Evolutionary conservation across 2,888 invertebrate genomes (phyloP).

Genomic region (Ochropacha duplaris): DNA sequence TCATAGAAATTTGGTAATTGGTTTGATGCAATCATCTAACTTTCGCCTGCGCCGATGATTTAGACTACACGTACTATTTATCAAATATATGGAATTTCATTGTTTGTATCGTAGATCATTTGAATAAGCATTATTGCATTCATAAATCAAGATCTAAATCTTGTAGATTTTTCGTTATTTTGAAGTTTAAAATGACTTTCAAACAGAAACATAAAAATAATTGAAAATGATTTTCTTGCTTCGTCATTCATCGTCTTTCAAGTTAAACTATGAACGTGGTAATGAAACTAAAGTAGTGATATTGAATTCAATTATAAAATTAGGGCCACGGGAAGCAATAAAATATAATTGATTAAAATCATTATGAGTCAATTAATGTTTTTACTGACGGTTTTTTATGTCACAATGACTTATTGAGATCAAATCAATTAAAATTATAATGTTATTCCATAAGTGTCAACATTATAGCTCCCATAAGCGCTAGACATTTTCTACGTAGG

Average conservation of each 20-base stretch:
- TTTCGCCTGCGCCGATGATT: neutral
- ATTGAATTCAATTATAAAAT: neutral
- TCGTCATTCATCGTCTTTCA: neutral
- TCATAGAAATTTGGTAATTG: neutral
- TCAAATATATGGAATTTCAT: neutral
- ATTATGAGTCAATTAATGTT: neutral
- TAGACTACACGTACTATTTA: neutral
- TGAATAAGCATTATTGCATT: neutral
- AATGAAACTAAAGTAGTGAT: neutral
- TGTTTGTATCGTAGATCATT: neutral
- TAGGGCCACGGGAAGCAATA: neutral
- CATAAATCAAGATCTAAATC: neutral
- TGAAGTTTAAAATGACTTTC: neutral
- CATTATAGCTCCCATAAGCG: neutral
- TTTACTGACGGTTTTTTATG: neutral
- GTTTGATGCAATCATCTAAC: neutral
- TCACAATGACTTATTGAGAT: neutral
- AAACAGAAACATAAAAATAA: neutral
- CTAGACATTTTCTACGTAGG: neutral
- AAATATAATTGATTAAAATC: neutral
- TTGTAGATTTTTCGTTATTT: neutral
- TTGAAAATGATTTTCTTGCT: neutral
- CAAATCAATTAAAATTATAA: neutral
- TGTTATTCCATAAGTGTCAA: neutral
- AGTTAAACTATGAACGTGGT: neutral